Evolutionary conservation across 2,113 vertebrate species (phyloP).

Genomic region (Gavia stellata): DNA sequence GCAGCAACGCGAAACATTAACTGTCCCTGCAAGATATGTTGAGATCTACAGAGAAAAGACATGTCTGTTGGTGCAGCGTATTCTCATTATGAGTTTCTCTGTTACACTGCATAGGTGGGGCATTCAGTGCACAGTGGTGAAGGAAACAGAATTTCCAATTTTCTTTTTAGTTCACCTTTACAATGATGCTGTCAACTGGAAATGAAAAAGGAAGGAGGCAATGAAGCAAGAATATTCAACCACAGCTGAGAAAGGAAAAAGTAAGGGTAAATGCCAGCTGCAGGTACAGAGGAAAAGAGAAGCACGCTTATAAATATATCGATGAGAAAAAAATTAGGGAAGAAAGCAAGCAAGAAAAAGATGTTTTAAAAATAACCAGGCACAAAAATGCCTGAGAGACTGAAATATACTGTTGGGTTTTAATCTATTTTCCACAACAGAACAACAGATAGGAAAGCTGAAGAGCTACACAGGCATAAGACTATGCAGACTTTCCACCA

Average conservation of each 20-base stretch:
- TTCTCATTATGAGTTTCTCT: not conserved
- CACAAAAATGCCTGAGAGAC: not conserved
- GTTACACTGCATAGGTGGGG: not conserved
- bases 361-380: not conserved
- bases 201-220: slow-evolving; percentile 34
- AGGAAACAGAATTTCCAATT: slow-evolving; percentile 41
- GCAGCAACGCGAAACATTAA: not conserved
- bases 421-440: not conserved
- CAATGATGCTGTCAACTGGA: slow-evolving; percentile 35
- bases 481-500: not conserved
- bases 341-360: not conserved
- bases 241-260: not conserved
- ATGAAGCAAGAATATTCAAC: slow-evolving; percentile 33
- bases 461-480: not conserved
- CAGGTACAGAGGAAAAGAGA: not conserved
- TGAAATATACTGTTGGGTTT: not conserved
- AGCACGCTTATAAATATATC: not conserved
- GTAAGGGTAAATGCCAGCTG: not conserved
- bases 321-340: not conserved
- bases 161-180: slow-evolving; percentile 43
- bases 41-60: not conserved
- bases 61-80: not conserved
- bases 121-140: not conserved
- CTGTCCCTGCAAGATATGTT: not conserved
- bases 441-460: not conserved